Base-by-base conservation (phyloP, 2,888 invertebrate species). In the Apodemia zela region DNA sequence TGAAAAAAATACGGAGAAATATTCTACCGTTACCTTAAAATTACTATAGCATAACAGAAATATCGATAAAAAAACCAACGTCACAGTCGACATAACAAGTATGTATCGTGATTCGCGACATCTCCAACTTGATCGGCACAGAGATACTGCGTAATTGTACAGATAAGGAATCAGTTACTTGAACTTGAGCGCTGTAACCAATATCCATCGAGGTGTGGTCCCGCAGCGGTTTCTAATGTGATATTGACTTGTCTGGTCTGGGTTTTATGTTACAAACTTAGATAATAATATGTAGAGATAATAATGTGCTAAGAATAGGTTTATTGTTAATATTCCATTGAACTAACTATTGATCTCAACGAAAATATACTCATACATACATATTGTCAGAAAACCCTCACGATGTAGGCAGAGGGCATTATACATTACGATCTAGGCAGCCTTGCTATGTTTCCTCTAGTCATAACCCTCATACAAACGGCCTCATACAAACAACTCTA, bases 181-280 rank as follows among this genome's bases (percentile, higher is more conserved):
- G 76, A 77, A 79, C 78, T 75, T 73, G 74, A 72, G 73, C 71
- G 67, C 70, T 78, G 78, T 79, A 77, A 78, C 80, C 75, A 75
- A 82, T 81, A 79, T 78, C 75, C 78, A 78, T 72, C 76, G 76
- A 78, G 75, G 80, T 83, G 80, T 79, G 78, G 66, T 73, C 68
- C 69, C 71, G 68, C 75, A 79, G 77, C 80, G 76, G 81, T 85
- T 86, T 86, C 83, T 83, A 84, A 84, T 78, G 80, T 77, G 80
- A 77, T 83, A 82, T 81, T 81, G 73, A 73, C 66, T 74, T 76
- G 76, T 80, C 80, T 79, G 82, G 79, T 73, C 72, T 70, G 71
- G 75, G 78, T 81, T 81, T 81, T 75, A 75, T 80, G 81, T 71
- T 72, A 68, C 71, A 35, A 13, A n/a, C 21, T 18, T 25, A n/a